Percentiles rank a stretch among this genome's conserved stretches.
phyloP scores from a whole-genome alignment of 2,888 invertebrate genomes.

The Lycophotia porphyrea region DNA sequence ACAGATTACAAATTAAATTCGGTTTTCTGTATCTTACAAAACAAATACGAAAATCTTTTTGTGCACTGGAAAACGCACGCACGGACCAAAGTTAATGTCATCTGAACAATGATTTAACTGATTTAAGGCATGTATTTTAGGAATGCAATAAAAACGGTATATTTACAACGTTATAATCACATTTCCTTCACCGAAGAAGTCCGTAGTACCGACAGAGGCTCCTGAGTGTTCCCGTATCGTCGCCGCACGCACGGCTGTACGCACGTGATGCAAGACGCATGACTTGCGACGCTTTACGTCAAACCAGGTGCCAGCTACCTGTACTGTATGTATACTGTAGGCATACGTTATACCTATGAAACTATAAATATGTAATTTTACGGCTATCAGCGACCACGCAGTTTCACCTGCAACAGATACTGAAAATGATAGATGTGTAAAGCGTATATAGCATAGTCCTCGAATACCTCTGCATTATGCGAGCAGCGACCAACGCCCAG shows the following conservation, averaged over 20 bases:
- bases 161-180: background rate
- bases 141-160: background rate
- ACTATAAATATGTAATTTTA: background rate
- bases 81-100: background rate
- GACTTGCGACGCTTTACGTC: conserved; percentile 31
- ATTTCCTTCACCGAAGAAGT: background rate
- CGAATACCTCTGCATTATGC: conserved; percentile 18
- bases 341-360: background rate
- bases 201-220: background rate
- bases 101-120: background rate
- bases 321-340: background rate
- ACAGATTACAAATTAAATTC: background rate
- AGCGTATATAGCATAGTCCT: background rate
- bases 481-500: background rate
- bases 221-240: conserved; percentile 4
- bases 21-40: background rate
- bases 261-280: conserved; percentile 42
- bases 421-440: background rate
- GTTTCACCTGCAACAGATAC: background rate
- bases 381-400: no score
- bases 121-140: background rate
- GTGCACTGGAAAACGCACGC: no score
- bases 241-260: conserved; percentile 39
- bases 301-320: background rate
- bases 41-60: background rate